phyloP scores from a whole-genome alignment of 2,113 vertebrate species.

The Colinus virginianus region DNA sequence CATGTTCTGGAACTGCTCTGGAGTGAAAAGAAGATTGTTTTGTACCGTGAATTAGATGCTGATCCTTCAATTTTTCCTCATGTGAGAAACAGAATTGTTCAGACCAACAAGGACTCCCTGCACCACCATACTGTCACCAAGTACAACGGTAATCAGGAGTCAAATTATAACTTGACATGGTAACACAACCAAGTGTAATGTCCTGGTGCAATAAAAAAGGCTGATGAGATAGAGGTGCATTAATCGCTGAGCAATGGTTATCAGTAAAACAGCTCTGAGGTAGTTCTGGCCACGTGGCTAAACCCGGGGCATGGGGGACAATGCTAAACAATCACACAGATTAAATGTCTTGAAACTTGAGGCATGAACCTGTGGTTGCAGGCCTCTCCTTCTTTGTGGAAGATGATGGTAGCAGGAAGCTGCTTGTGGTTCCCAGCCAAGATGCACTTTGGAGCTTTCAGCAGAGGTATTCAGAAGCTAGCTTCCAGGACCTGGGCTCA shows the following conservation, averaged over 20 bases:
- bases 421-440: constrained; percentile 96
- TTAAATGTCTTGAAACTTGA: rapidly evolving
- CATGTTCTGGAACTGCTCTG: not conserved
- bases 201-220: too few relatives aligned
- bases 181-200: too few relatives aligned
- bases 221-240: not conserved
- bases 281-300: not conserved
- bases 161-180: not conserved
- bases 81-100: not conserved
- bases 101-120: not conserved
- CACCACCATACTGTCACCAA: not conserved
- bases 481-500: constrained; percentile 95
- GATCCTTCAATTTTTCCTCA: not conserved
- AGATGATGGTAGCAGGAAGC: constrained; percentile 91
- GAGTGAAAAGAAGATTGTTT: not conserved
- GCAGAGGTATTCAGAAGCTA: constrained; percentile 95
- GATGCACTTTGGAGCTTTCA: constrained; percentile 87
- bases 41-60: too few relatives aligned
- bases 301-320: too few relatives aligned
- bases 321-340: not conserved
- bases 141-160: not conserved
- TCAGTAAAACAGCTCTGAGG: not conserved
- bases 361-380: rapidly evolving
- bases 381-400: constrained; percentile 81
- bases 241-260: not conserved